These are phyloP conservation scores for Monoplex corrugatus DNA, from an alignment of 2,888 invertebrate species.

Conservation along the genomic window DNA sequence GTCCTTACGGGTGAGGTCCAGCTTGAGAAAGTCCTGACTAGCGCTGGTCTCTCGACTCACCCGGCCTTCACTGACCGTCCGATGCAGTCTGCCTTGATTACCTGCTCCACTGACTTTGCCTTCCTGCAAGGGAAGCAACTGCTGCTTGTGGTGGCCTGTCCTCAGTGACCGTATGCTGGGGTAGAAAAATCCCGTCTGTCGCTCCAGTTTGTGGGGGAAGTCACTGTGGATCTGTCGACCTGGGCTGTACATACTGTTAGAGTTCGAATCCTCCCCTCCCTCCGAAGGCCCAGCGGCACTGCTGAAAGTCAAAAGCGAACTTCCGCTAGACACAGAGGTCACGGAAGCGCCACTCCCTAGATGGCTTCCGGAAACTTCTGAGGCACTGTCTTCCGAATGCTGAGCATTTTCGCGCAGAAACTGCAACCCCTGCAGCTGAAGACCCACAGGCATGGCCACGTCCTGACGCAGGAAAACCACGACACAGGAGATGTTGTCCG, in stretches of 20 bases:
- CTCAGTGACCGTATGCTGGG: neutral
- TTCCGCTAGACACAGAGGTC: conserved; percentile 16
- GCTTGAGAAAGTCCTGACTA: neutral
- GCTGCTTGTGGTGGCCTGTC: conserved; percentile 25
- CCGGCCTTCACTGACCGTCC: too few relatives aligned
- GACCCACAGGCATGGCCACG: conserved; percentile 25
- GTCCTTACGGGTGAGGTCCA: neutral
- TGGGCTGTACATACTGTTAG: neutral
- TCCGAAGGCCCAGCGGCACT: neutral
- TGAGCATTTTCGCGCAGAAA: conserved; percentile 15
- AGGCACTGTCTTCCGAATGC: neutral
- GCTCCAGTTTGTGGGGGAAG: conserved; percentile 20
- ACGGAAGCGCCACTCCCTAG: neutral
- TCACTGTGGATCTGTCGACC: neutral
- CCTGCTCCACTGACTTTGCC: neutral
- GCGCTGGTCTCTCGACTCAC: neutral
- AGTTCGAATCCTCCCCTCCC: neutral
- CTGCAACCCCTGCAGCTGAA: neutral
- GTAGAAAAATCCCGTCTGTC: conserved; percentile 14
- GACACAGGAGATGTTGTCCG: conserved; percentile 95
- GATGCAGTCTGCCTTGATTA: too few relatives aligned
- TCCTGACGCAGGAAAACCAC: conserved; percentile 88
- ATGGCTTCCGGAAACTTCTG: conserved; percentile 34
- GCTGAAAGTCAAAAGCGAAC: neutral
- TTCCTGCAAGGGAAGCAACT: conserved; percentile 11